Evolutionary conservation across 2,113 vertebrate species (phyloP).

Genomic region (Albula goreensis): DNA sequence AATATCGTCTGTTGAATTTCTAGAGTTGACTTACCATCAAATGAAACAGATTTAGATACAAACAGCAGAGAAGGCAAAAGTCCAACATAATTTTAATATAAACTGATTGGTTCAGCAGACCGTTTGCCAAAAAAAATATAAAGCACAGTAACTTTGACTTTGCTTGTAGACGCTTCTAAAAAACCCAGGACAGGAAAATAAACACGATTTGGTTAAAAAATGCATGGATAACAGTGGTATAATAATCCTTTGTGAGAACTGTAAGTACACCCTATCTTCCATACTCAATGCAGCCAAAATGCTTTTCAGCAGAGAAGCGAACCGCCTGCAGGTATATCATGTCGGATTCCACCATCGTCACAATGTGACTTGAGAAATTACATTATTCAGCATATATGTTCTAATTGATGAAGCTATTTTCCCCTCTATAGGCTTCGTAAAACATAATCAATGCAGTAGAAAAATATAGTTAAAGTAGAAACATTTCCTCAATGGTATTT

Average conservation of each 20-base stretch:
- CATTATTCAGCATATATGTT: background rate
- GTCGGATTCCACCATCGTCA: background rate
- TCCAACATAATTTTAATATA: background rate
- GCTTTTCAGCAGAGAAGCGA: background rate
- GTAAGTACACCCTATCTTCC: background rate
- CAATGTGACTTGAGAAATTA: background rate
- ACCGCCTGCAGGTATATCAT: background rate
- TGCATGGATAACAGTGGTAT: background rate
- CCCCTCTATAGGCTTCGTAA: no score
- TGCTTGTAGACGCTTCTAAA: background rate
- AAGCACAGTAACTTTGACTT: background rate
- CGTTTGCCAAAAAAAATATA: background rate
- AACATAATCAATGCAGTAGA: background rate
- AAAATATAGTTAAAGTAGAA: background rate
- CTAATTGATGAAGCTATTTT: background rate
- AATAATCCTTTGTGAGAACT: background rate
- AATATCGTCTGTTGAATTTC: background rate
- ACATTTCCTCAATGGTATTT: background rate
- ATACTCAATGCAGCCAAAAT: background rate
- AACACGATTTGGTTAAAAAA: background rate
- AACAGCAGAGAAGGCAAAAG: slow-evolving; percentile 1
- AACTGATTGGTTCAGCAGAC: background rate
- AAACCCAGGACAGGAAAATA: background rate
- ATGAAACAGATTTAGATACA: background rate
- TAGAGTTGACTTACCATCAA: background rate